Evolutionary conservation across 1,140 invertebrate genomes (phyloP), one percentile per base, ranked within the genome.

Genomic region (Coenobita brevimanus): DNA sequence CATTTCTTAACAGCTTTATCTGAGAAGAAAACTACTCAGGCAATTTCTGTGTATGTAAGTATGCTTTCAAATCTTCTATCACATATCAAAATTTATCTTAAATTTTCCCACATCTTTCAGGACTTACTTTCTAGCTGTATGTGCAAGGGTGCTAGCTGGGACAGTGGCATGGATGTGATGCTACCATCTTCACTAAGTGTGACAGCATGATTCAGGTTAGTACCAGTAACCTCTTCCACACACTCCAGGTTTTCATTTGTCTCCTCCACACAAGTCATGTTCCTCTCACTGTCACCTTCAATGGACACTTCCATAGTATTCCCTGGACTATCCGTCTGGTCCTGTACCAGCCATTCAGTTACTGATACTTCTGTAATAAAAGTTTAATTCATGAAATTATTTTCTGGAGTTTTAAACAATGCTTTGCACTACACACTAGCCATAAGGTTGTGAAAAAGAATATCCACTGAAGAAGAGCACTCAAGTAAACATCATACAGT

Each of bases 81-180:
- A n/a, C n/a, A n/a, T n/a, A n/a, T n/a, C n/a, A n/a, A n/a, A n/a
- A n/a, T 50, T 50, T 50, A 50, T 50, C 6, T 50, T 50, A 6
- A 50, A 50, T 17, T 8, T 8, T 50, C 6, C 46, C 17, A 50
- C 46, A 8, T 50, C 17, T 17, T 17, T 17, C 46, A 50, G n/a
- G n/a, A 73, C 85, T 80, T 80, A 87, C 85, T 87, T 30, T 87
- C 85, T 21, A 87, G 62, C 64, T 87, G 85, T 0, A 87, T 24
- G 24, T 87, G 85, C 71, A 87, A 24, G 27, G 85, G 85, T 38
- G 85, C 76, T 15, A 87, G 85, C 60, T 87, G 85, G n/a, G 76
- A 69, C 38, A 87, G 85, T 36, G 85, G 85, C 24, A 87, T 41
- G 27, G 85, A 87, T 43, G 85, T 87, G 4, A 87, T 87, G 33